Evolutionary conservation across 2,797 vertebrate species (phyloP), one percentile per base, ranked within the genome.

Genomic region (Xenops minutus): DNA sequence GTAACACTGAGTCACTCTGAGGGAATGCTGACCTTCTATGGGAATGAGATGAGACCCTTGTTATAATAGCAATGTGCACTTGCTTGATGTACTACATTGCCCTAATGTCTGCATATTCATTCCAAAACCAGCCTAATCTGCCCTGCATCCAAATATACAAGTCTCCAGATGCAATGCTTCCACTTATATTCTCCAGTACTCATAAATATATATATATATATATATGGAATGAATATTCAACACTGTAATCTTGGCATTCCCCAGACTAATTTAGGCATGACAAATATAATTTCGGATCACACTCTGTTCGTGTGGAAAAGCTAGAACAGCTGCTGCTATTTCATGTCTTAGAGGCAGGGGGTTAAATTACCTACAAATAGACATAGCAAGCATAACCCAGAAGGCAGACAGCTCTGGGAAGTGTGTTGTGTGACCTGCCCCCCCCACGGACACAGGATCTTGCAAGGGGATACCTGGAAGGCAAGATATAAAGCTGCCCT

Each of bases 281-380:
- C 69, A 86, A 94, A 96, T 92, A 86, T 51, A 95, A 93, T 69
- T 90, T 93, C 37, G 66, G 83, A 54, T 93, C 72, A 73, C 69
- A 46, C 54, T 63, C 44, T 59, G 49, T 86, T 92, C 62, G 26
- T 49, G 51, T 32, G 66, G 80, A 93, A 81, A 84, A 90, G 86
- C 54, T 72, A 68, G 80, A 93, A 78, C 86, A 96, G 95, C 92
- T 95, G 91, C 73, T 92, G 88, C 88, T 86, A 85, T 91, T 96
- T 91, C 91, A 75, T 68, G 49, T 93, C 51, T 88, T 51, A 62
- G 46, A 92, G 62, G 6, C 83, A 58, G 26, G n/a, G 91, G 68
- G 58, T 92, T 88, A 86, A 81, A 84, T 88, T 88, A 75, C 91
- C 66, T 75, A 58, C 54, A 88, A 88, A 78, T n/a, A 94, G 86